Conservation (phyloP, 2,888 invertebrate genomes). For the Eristalis arbustorum region DNA sequence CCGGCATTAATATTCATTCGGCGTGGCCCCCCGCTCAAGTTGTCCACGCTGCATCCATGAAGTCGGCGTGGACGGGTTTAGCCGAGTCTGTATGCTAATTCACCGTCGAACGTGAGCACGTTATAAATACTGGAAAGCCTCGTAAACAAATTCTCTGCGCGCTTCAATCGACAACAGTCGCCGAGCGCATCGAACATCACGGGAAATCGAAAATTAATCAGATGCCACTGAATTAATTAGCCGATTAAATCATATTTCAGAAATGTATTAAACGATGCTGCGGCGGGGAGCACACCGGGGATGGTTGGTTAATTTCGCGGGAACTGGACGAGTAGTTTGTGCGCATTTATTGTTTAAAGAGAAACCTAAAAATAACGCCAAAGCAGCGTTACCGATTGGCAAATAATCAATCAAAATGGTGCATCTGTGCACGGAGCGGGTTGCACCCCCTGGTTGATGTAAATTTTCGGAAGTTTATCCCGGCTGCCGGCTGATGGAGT, state of each 20-base stretch:
- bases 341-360: conserved; percentile 21
- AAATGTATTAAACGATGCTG: not conserved
- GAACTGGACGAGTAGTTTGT: not conserved
- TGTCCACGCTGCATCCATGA: not conserved
- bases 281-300: too few relatives aligned
- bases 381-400: conserved; percentile 5
- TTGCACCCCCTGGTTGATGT: not conserved
- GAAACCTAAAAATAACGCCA: conserved; percentile 30
- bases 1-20: not conserved
- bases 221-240: not conserved
- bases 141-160: not conserved
- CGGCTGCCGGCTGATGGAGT: conserved; percentile 45
- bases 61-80: not conserved
- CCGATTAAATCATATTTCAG: not conserved
- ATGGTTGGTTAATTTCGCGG: not conserved
- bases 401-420: conserved; percentile 52
- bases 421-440: conserved; percentile 9
- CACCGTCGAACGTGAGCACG: not conserved
- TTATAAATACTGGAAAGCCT: not conserved
- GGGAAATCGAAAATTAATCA: not conserved
- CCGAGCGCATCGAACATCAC: not conserved
- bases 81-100: not conserved
- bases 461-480: conserved; percentile 31
- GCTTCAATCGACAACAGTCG: not conserved
- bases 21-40: not conserved